These are phyloP conservation scores for Anthonomus grandis DNA, from an alignment of 1,140 invertebrate genomes.

Conservation along the genomic window DNA sequence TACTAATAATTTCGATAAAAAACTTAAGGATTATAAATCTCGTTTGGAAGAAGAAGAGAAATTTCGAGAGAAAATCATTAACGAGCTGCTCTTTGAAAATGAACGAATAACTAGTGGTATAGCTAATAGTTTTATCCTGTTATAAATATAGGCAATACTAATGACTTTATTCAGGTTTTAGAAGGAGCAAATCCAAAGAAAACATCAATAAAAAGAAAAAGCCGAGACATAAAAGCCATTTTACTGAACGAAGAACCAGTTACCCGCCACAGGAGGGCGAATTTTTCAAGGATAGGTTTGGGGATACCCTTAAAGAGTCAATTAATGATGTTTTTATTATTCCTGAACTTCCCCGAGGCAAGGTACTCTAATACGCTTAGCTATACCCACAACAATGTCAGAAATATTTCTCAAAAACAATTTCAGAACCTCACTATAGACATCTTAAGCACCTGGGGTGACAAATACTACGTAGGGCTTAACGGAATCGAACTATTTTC, in stretches of 20 bases:
- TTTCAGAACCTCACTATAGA: constrained; percentile 57
- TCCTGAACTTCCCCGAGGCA: constrained; percentile 70
- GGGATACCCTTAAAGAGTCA: background rate
- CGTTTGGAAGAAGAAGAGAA: constrained; percentile 39
- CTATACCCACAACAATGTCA: background rate
- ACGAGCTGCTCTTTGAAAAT: constrained; percentile 41
- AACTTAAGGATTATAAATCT: constrained; percentile 33
- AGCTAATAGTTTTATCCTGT: too few species aligned
- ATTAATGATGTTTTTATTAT: constrained; percentile 50
- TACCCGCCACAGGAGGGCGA: constrained; percentile 17
- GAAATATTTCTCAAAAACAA: background rate
- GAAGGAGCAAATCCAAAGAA: constrained; percentile 5
- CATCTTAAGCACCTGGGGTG: constrained; percentile 79
- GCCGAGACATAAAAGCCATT: constrained; percentile 26
- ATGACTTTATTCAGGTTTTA: background rate
- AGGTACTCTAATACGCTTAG: constrained; percentile 39
- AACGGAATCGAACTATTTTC: constrained; percentile 79
- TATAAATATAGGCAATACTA: too few species aligned
- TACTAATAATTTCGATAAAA: constrained; percentile 23
- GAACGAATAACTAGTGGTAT: constrained; percentile 35
- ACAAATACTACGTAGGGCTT: constrained; percentile 74
- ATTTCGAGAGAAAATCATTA: constrained; percentile 40
- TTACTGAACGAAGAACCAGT: constrained; percentile 15
- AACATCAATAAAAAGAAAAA: too few species aligned
- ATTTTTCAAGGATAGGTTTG: constrained; percentile 8